Evolutionary conservation across 2,888 invertebrate genomes (phyloP).

Genomic region (Ormyrus labotus): DNA sequence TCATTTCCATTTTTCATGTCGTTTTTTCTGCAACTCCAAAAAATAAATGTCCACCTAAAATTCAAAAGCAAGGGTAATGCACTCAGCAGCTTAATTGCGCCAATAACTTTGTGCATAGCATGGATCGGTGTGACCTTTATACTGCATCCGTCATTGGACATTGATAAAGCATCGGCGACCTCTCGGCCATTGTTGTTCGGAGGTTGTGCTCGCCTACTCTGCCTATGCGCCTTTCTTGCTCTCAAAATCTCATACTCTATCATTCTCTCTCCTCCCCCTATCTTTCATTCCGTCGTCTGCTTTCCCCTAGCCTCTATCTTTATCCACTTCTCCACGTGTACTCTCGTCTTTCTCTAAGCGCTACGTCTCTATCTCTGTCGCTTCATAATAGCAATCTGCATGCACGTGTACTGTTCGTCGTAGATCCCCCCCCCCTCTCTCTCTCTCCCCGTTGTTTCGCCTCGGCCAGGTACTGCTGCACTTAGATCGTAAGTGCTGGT

Average conservation of each 20-base stretch:
- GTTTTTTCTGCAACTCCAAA: too few relatives aligned
- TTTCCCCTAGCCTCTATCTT: background rate
- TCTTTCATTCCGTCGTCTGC: background rate
- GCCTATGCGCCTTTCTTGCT: too few relatives aligned
- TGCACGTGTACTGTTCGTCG: background rate
- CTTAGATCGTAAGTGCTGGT: constrained; percentile 2
- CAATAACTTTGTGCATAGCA: too few relatives aligned
- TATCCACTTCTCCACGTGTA: background rate
- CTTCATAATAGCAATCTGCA: constrained; percentile 12
- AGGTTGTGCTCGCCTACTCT: too few relatives aligned
- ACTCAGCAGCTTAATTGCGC: too few relatives aligned
- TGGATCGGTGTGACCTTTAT: background rate
- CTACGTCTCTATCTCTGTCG: background rate
- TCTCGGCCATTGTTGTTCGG: background rate
- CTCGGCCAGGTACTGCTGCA: background rate
- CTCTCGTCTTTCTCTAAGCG: background rate
- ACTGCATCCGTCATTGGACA: background rate
- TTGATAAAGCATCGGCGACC: constrained; percentile 1
- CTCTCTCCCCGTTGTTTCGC: constrained; percentile 5
- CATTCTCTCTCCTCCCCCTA: background rate
- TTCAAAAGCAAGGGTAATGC: too few relatives aligned
- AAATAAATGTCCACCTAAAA: too few relatives aligned
- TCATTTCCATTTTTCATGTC: too few relatives aligned
- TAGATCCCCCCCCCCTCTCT: background rate
- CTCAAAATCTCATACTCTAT: too few relatives aligned